A percentile compares a stretch with the other conserved stretches of the same genome.
phyloP scores from a whole-genome alignment of 23 tunicate species.

The Halocynthia roretzi region DNA sequence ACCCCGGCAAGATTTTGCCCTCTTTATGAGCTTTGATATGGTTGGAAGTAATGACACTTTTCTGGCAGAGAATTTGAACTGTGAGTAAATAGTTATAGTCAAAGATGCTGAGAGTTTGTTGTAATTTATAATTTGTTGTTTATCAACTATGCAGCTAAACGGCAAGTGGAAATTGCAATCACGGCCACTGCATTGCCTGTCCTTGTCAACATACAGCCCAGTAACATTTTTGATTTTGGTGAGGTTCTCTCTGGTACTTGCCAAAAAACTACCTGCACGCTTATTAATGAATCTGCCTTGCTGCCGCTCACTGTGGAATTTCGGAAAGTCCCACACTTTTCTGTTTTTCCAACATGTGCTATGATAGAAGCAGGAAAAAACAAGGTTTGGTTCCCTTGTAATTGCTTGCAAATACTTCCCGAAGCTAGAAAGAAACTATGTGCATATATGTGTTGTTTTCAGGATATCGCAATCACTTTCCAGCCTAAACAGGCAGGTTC shows the following conservation, averaged over 20 bases:
- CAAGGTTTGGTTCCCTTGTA: conserved; percentile 39
- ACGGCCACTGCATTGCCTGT: conserved; percentile 96
- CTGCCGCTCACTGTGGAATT: conserved; percentile 56
- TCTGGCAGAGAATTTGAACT: neutral
- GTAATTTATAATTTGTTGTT: neutral
- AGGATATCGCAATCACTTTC: conserved; percentile 73
- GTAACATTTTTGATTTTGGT: conserved; percentile 75
- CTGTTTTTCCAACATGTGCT: conserved; percentile 45
- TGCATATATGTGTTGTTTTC: neutral
- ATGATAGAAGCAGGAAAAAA: conserved; percentile 58
- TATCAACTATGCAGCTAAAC: conserved; percentile 37
- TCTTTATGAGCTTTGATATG: conserved; percentile 75
- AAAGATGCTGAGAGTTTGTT: neutral
- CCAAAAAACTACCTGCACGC: conserved; percentile 46
- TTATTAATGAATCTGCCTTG: conserved; percentile 70
- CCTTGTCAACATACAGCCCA: conserved; percentile 69
- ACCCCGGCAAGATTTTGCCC: conserved; percentile 91
- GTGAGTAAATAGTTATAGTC: neutral
- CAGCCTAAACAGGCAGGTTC: conserved; percentile 90
- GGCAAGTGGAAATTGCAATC: conserved; percentile 74
- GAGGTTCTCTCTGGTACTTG: conserved; percentile 65
- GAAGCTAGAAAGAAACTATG: neutral
- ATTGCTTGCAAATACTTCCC: neutral
- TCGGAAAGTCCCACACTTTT: conserved; percentile 78
- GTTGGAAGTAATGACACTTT: conserved; percentile 91